Conservation (phyloP, 2,113 vertebrate genomes). For the Campylorhamphus procurvoides region DNA sequence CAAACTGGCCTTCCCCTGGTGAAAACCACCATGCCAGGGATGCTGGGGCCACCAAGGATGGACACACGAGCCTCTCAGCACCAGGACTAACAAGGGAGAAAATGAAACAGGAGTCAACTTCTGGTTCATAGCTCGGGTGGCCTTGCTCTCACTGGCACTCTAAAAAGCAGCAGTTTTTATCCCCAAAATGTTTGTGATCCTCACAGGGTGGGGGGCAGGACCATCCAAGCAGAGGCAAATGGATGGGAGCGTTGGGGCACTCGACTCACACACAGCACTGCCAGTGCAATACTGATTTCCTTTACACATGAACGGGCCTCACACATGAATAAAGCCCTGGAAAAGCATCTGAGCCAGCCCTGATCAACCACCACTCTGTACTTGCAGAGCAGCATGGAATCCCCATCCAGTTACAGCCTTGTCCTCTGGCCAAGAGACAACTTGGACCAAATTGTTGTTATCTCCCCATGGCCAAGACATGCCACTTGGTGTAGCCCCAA, state of each 20-base stretch:
- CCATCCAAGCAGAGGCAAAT: not conserved
- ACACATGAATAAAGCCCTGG: not conserved
- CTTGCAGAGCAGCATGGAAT: not conserved
- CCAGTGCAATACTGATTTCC: not conserved
- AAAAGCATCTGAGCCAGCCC: not conserved
- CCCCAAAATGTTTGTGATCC: not conserved
- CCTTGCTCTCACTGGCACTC: not conserved
- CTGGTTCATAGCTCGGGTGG: not conserved
- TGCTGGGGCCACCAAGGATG: not conserved
- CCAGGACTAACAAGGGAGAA: not conserved
- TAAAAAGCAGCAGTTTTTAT: not conserved
- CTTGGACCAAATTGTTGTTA: not conserved
- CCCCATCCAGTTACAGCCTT: not conserved
- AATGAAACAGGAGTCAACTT: not conserved
- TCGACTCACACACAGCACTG: not conserved
- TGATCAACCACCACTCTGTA: not conserved
- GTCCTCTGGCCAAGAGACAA: not conserved
- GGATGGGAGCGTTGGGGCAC: rapidly evolving
- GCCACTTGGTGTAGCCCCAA: not conserved
- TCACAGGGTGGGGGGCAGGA: not conserved
- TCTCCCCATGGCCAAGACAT: not conserved
- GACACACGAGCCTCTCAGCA: not conserved
- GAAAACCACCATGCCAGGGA: not conserved
- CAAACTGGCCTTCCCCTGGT: not conserved
- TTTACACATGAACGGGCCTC: not conserved